phyloP scores from a whole-genome alignment of 2,888 invertebrate species.

The Drosophila colorata region DNA sequence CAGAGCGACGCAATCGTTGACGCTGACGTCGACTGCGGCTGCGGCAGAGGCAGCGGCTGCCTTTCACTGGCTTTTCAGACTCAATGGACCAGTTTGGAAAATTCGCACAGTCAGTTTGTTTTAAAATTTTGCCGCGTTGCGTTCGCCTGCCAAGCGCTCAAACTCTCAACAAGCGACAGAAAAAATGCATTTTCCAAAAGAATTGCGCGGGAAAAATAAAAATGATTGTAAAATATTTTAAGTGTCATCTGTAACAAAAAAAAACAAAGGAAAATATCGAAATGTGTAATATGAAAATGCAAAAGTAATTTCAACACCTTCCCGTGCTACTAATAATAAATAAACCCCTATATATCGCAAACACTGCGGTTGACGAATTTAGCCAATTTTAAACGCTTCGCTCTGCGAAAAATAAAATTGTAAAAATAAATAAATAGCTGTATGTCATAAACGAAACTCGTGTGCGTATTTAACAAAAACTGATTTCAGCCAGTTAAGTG shows the following conservation, averaged over 20 bases:
- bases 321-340: slow-evolving; percentile 5
- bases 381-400: slow-evolving; percentile 34
- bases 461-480: slow-evolving; percentile 10
- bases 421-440: slow-evolving; percentile 34
- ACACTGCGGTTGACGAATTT: slow-evolving; percentile 29
- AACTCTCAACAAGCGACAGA: neutral
- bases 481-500: slow-evolving; percentile 4
- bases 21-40: slow-evolving; percentile 30
- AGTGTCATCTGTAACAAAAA: neutral
- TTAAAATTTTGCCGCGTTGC: slow-evolving; percentile 74
- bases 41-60: slow-evolving; percentile 35
- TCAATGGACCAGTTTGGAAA: slow-evolving; percentile 79
- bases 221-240: slow-evolving; percentile 11
- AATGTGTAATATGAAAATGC: neutral
- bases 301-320: neutral
- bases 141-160: slow-evolving; percentile 51
- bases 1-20: slow-evolving; percentile 33
- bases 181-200: slow-evolving; percentile 2
- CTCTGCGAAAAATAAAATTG: slow-evolving; percentile 12
- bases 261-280: neutral
- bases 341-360: slow-evolving; percentile 1
- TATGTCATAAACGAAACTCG: slow-evolving; percentile 21
- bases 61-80: slow-evolving; percentile 66
- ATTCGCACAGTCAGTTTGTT: slow-evolving; percentile 82
- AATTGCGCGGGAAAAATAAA: slow-evolving; percentile 16